These are phyloP conservation scores for Salvelinus sp. DNA, from an alignment of 2,113 vertebrate species.

Conservation along the genomic window DNA sequence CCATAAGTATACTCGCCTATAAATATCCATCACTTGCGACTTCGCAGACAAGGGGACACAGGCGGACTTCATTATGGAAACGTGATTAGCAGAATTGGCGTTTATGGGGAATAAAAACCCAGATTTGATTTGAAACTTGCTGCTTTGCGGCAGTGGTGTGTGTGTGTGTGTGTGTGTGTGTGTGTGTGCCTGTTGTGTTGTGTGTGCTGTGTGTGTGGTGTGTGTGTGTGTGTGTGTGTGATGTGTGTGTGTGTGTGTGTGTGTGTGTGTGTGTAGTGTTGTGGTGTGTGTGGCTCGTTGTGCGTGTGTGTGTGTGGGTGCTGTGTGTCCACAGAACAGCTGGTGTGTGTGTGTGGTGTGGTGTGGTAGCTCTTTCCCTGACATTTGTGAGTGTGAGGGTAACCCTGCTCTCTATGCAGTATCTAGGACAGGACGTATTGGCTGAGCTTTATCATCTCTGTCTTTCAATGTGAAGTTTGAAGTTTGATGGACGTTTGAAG, in stretches of 20 bases:
- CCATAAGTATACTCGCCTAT: no score
- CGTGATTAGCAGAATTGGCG: no score
- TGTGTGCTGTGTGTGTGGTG: neutral
- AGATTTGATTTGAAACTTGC: conserved; percentile 35
- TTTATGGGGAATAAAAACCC: conserved; percentile 40
- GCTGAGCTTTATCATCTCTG: conserved; percentile 39
- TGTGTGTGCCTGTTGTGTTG: neutral
- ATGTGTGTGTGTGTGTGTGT: neutral
- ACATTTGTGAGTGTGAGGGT: neutral
- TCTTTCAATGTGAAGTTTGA: conserved; percentile 38
- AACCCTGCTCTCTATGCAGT: conserved; percentile 14
- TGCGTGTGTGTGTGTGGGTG: neutral
- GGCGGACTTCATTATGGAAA: no score
- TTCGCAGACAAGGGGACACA: no score
- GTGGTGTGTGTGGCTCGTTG: neutral
- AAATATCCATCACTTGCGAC: no score
- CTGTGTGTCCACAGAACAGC: no score
- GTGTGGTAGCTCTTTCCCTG: neutral
- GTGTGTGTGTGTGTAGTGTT: neutral
- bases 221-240: neutral
- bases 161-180: no score
- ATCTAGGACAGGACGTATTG: conserved; percentile 24
- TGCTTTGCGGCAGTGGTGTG: conserved; percentile 11
- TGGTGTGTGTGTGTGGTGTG: conserved; percentile 15
- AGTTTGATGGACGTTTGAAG: conserved; percentile 57